Base-by-base conservation (phyloP, 1,140 invertebrate species). In the Acromyrmex charruanus region DNA sequence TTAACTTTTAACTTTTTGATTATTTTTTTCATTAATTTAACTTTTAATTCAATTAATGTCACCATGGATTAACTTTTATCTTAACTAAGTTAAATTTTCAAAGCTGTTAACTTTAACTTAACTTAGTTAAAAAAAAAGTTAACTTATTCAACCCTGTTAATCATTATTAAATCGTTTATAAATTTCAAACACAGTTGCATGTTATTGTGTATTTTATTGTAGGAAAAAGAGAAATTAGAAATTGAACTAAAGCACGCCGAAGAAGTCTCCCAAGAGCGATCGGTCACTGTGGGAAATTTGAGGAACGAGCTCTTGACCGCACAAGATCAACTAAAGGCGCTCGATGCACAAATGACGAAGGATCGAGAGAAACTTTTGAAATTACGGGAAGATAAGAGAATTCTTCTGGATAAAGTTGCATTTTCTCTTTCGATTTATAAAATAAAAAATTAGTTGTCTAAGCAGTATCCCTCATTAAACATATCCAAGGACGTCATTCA, bases 191-290 rank as follows among this genome's bases (percentile, higher is more conserved):
- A 14, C 14, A n/a, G 6, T 79, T 25, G 10, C n/a, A 28, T 18
- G 0, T 18, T n/a, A 1, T 25, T 53, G 14, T 3, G 0, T 58
- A 2, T 69, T 82, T 3, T 2, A 53, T 92, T 92, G 3, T 86
- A 96, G 96, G 96, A 96, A 87, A 96, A 96, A 86, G 88, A 92
- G 55, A 93, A 94, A 12, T 58, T 96, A 2, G 93, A 96, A 79
- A 91, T 92, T 9, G 95, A 96, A 63, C 77, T 95, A 0, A 92
- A 93, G 69, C 92, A 92, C 0, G 89, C 93, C 16, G 93, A 94
- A 49, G 94, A 94, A 10, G 85, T 93, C 7, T 92, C 90, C 9
- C 92, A 95, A 66, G 93, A 95, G 59, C 92, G 90, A 75, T 88
- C 91, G 51, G 93, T 95, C 28, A 87, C 89, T 0, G 87, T 92